Evolutionary conservation across 2,113 vertebrate species (phyloP).

Genomic region (Dolichotis patagonum): DNA sequence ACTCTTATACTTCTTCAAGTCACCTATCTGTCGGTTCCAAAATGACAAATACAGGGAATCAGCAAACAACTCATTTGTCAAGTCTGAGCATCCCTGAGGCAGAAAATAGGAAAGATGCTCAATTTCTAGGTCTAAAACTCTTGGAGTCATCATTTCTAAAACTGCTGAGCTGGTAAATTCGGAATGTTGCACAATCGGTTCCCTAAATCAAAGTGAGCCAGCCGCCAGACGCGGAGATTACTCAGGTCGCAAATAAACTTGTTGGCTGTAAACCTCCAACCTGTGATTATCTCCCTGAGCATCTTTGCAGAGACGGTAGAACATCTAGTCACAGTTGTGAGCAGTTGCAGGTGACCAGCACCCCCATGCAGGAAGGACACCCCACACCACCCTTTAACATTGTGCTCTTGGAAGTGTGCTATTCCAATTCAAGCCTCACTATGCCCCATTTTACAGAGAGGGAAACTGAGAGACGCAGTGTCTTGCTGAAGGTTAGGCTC

Average conservation of each 20-base stretch:
- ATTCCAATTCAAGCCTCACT: neutral
- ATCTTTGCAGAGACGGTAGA: neutral
- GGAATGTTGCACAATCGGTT: constrained; percentile 32
- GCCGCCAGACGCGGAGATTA: constrained; percentile 11
- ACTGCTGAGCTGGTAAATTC: constrained; percentile 14
- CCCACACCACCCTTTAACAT: neutral
- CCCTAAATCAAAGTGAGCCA: constrained; percentile 47
- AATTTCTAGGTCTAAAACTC: neutral
- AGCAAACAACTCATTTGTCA: neutral
- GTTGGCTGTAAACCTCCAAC: neutral
- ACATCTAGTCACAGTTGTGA: neutral
- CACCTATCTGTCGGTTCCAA: neutral
- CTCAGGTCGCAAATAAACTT: constrained; percentile 50
- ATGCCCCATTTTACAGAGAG: neutral
- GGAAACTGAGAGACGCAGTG: neutral
- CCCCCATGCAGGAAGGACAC: neutral
- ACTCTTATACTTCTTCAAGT: neutral
- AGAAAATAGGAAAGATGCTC: neutral
- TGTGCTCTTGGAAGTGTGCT: neutral
- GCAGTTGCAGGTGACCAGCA: neutral
- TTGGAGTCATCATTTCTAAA: constrained; percentile 43
- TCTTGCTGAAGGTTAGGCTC: neutral
- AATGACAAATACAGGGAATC: neutral
- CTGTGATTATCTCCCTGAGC: constrained; percentile 7
- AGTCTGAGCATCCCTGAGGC: neutral